phyloP scores from a whole-genome alignment of 1,140 invertebrate species.

The Diachasmimorpha longicaudata region DNA sequence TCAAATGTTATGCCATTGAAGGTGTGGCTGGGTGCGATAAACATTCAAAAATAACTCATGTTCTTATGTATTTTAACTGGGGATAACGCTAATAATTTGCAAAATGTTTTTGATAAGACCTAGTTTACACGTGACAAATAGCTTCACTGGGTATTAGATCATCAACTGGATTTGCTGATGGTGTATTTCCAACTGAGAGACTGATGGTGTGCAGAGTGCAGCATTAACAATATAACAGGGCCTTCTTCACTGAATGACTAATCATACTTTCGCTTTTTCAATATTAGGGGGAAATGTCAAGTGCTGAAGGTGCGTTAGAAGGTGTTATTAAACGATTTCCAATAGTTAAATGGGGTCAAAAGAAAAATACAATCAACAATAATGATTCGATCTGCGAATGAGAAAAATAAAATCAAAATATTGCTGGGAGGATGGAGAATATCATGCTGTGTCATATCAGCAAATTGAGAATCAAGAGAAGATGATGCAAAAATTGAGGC shows the following conservation, averaged over 20 bases:
- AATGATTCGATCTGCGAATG: neutral
- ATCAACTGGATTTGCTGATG: neutral
- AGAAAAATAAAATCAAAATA: neutral
- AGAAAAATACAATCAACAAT: neutral
- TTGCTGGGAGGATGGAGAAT: too few species aligned
- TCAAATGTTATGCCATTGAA: neutral
- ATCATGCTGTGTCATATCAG: too few species aligned
- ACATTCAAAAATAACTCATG: neutral
- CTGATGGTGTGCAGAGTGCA: neutral
- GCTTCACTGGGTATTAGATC: neutral
- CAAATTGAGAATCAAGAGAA: too few species aligned
- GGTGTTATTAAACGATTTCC: neutral
- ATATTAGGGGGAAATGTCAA: neutral
- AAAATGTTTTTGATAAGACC: neutral
- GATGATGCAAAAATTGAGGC: too few species aligned
- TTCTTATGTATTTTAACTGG: neutral
- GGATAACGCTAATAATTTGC: neutral
- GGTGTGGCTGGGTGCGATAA: neutral
- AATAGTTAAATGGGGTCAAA: neutral
- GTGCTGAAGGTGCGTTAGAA: neutral
- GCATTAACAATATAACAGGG: neutral
- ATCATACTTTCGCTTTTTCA: conserved; percentile 3
- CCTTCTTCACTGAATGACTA: neutral
- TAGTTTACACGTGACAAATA: neutral
- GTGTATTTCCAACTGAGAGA: neutral